These are phyloP conservation scores for Rutpela maculata DNA, from an alignment of 2,888 invertebrate genomes.

Conservation along the genomic window DNA sequence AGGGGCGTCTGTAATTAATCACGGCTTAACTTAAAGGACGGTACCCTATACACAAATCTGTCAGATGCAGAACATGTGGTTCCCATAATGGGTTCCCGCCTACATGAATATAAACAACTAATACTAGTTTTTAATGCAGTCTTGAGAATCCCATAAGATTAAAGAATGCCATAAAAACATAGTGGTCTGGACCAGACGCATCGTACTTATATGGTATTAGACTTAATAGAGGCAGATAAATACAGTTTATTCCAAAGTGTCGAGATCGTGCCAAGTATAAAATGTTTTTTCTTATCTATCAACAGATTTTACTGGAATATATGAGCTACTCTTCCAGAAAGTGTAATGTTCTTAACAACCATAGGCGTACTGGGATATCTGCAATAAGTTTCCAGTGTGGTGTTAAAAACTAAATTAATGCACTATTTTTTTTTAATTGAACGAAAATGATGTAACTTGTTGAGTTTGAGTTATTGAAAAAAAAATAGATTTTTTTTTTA, in stretches of 20 bases:
- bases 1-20: constrained; percentile 59
- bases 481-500: too few species aligned
- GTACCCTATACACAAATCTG: constrained; percentile 63
- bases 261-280: constrained; percentile 46
- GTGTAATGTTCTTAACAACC: constrained; percentile 29
- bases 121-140: constrained; percentile 60
- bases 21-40: constrained; percentile 47
- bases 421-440: too few species aligned
- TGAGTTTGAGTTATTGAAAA: too few species aligned
- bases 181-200: constrained; percentile 57
- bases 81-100: constrained; percentile 66
- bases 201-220: constrained; percentile 63
- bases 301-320: constrained; percentile 44
- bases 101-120: constrained; percentile 59
- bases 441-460: too few species aligned
- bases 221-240: constrained; percentile 61
- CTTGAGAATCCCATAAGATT: constrained; percentile 58
- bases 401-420: neutral
- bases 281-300: constrained; percentile 42
- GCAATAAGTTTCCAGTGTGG: neutral
- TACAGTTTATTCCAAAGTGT: constrained; percentile 50
- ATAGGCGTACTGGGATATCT: constrained; percentile 5
- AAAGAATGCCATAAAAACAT: constrained; percentile 59
- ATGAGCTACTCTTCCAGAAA: constrained; percentile 49
- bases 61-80: constrained; percentile 66